phyloP scores from a whole-genome alignment of 2,797 vertebrate species.

The Neopelma chrysocephalum region DNA sequence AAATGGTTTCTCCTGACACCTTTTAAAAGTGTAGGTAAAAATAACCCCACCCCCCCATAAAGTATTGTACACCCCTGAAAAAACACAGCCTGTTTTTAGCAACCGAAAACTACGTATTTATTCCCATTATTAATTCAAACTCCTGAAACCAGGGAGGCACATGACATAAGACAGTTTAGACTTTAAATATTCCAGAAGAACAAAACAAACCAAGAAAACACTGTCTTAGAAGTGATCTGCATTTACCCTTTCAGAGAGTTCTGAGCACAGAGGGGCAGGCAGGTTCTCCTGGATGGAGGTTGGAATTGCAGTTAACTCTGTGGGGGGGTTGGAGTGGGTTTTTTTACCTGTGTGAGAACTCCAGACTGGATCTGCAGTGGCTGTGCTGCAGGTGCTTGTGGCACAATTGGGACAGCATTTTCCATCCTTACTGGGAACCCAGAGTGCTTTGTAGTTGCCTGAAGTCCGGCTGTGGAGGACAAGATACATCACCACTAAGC shows the following conservation, averaged over 20 bases:
- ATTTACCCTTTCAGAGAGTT: not conserved
- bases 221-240: not conserved
- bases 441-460: conserved; percentile 90
- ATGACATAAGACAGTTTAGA: not conserved
- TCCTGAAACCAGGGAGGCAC: not conserved
- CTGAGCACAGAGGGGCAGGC: not conserved
- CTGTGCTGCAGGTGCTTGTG: conserved; percentile 92
- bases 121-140: not conserved
- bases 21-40: not conserved
- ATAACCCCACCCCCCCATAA: not conserved
- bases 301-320: not conserved
- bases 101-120: not conserved
- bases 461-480: conserved; percentile 82
- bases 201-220: not conserved
- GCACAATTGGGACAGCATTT: conserved; percentile 90
- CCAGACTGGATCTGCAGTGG: conserved; percentile 94
- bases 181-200: not conserved
- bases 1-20: not conserved
- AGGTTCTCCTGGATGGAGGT: not conserved
- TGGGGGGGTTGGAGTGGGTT: not conserved
- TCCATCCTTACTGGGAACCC: conserved; percentile 96
- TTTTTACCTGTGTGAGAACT: conserved; percentile 92
- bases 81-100: not conserved
- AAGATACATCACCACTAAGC: conserved; percentile 18
- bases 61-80: not conserved